phyloP scores from a whole-genome alignment of 2,888 invertebrate genomes.

The Scelioninae gen. 1 region DNA sequence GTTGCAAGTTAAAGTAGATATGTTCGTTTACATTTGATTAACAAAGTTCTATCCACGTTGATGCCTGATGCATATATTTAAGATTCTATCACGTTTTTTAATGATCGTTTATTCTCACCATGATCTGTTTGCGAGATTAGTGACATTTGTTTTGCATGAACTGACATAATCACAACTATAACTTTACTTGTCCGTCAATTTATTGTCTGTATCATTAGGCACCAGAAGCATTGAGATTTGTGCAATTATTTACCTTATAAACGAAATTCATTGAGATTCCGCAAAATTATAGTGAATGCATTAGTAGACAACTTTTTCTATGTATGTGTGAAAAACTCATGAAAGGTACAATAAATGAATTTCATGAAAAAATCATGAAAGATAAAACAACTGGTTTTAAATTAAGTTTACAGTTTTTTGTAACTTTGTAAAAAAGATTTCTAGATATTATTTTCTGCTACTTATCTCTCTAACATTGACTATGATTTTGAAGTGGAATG shows the following conservation, averaged over 20 bases:
- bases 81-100: slow-evolving; percentile 27
- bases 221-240: slow-evolving; percentile 17
- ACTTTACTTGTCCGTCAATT: slow-evolving; percentile 37
- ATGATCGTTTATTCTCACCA: slow-evolving; percentile 44
- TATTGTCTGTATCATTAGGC: slow-evolving; percentile 14
- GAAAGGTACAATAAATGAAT: too few relatives aligned
- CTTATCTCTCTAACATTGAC: too few relatives aligned
- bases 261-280: background rate
- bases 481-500: too few relatives aligned
- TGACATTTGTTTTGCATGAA: slow-evolving; percentile 60
- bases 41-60: slow-evolving; percentile 30
- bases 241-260: background rate
- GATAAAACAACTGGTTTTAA: too few relatives aligned
- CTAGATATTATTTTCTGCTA: too few relatives aligned
- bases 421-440: too few relatives aligned
- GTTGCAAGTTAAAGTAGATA: slow-evolving; percentile 54
- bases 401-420: too few relatives aligned
- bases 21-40: slow-evolving; percentile 49
- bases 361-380: too few relatives aligned
- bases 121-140: slow-evolving; percentile 56
- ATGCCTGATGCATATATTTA: slow-evolving; percentile 48
- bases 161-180: slow-evolving; percentile 23
- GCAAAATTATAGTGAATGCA: background rate
- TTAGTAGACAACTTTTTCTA: too few relatives aligned
- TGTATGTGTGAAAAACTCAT: too few relatives aligned